Conservation (phyloP, 2,797 vertebrate genomes). For the Melanotaenia nigrans region DNA sequence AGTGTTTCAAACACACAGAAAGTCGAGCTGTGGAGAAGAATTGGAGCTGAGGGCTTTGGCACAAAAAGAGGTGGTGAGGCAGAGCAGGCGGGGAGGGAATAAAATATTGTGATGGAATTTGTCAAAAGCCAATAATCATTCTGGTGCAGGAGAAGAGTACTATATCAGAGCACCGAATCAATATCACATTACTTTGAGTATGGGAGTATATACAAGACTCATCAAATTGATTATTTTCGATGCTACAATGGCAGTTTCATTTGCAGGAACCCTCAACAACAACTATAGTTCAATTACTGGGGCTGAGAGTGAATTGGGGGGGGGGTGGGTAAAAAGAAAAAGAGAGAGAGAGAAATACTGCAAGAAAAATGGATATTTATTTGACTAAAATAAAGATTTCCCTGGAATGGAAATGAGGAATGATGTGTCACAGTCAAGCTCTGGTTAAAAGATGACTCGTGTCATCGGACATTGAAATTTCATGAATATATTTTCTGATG, state of each 20-base stretch:
- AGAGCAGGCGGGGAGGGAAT: slow-evolving; percentile 7
- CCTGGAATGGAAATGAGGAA: slow-evolving; percentile 81
- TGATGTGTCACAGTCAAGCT: slow-evolving; percentile 79
- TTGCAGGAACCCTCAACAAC: slow-evolving; percentile 73
- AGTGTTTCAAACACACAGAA: slow-evolving; percentile 40
- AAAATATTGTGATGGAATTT: slow-evolving; percentile 78
- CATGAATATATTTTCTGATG: slow-evolving; percentile 87
- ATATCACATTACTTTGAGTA: slow-evolving; percentile 88
- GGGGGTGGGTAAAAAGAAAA: slow-evolving; percentile 16
- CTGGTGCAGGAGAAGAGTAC: slow-evolving; percentile 71
- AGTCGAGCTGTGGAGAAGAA: slow-evolving; percentile 35
- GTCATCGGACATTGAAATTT: slow-evolving; percentile 87
- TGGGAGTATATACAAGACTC: slow-evolving; percentile 85
- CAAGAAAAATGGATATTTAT: slow-evolving; percentile 85
- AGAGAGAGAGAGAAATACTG: slow-evolving; percentile 41
- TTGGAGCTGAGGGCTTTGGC: slow-evolving; percentile 51
- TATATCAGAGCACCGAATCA: slow-evolving; percentile 82
- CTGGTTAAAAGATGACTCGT: slow-evolving; percentile 85
- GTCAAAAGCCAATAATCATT: slow-evolving; percentile 85
- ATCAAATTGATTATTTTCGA: slow-evolving; percentile 88
- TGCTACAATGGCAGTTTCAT: slow-evolving; percentile 86
- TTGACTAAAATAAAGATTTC: slow-evolving; percentile 83
- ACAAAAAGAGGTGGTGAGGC: slow-evolving; percentile 55
- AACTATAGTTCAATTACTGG: slow-evolving; percentile 82
- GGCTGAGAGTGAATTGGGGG: slow-evolving; percentile 57